phyloP scores from a whole-genome alignment of 2,797 vertebrate genomes.

The Myiotriccus ornatus region DNA sequence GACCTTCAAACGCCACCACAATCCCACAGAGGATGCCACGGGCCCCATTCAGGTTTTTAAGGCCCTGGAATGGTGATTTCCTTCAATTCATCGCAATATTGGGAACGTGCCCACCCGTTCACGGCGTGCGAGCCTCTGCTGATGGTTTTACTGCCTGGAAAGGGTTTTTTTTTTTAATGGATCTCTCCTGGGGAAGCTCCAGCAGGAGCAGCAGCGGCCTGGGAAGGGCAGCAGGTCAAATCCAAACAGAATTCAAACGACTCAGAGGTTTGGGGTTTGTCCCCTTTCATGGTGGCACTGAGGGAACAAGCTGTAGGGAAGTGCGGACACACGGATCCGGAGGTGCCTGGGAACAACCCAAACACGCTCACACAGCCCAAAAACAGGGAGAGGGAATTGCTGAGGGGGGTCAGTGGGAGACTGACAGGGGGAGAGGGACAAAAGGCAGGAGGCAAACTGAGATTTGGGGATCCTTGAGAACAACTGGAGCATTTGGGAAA shows the following conservation, averaged over 20 bases:
- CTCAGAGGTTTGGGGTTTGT: rapidly evolving
- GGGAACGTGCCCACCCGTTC: background rate
- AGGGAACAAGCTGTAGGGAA: background rate
- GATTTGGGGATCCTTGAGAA: background rate
- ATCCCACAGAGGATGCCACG: background rate
- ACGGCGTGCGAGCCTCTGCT: rapidly evolving
- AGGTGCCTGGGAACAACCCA: rapidly evolving
- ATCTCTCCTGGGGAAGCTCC: background rate
- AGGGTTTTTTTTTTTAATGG: background rate
- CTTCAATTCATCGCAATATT: background rate
- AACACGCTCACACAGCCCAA: rapidly evolving
- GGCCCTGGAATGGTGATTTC: background rate
- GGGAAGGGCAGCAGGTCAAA: background rate
- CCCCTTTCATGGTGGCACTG: rapidly evolving
- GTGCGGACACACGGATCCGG: rapidly evolving
- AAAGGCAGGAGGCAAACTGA: rapidly evolving
- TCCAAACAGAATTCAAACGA: rapidly evolving
- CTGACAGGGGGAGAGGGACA: background rate
- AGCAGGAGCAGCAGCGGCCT: background rate
- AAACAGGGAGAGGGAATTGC: rapidly evolving
- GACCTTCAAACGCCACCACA: background rate
- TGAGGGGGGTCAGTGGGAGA: background rate
- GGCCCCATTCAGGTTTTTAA: background rate
- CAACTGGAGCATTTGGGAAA: rapidly evolving
- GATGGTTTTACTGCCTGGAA: background rate